These are phyloP conservation scores for Myodes glareolus DNA, from an alignment of 2,113 vertebrate genomes.

Conservation along the genomic window DNA sequence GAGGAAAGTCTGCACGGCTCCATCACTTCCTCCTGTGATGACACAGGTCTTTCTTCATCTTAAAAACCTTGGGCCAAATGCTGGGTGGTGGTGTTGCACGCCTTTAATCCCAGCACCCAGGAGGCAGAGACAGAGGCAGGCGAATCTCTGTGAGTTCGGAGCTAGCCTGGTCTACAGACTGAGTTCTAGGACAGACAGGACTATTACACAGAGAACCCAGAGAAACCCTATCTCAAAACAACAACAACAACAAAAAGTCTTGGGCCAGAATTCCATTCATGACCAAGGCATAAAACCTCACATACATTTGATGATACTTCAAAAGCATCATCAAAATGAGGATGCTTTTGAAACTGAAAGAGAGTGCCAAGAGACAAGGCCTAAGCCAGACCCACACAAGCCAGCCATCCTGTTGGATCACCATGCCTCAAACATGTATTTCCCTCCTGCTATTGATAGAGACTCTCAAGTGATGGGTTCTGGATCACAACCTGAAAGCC, in stretches of 20 bases:
- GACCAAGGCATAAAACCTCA: not conserved
- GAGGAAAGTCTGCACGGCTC: not conserved
- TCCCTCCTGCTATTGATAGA: not conserved
- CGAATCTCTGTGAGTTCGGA: too few relatives aligned
- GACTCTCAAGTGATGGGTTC: not conserved
- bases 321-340: not conserved
- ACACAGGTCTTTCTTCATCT: not conserved
- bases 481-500: conserved; percentile 5
- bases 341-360: not conserved
- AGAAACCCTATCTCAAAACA: too few relatives aligned
- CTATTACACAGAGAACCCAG: too few relatives aligned
- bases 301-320: not conserved
- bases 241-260: not conserved
- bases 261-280: not conserved
- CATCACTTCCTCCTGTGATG: not conserved
- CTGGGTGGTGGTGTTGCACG: too few relatives aligned
- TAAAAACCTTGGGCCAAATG: not conserved
- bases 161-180: too few relatives aligned
- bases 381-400: not conserved
- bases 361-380: not conserved
- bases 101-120: too few relatives aligned
- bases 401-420: not conserved
- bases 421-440: not conserved
- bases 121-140: too few relatives aligned
- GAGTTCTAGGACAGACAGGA: too few relatives aligned